Evolutionary conservation across 1,140 invertebrate species (phyloP), one percentile per base, ranked within the genome.

Genomic region (Zaprionus vittiger): DNA sequence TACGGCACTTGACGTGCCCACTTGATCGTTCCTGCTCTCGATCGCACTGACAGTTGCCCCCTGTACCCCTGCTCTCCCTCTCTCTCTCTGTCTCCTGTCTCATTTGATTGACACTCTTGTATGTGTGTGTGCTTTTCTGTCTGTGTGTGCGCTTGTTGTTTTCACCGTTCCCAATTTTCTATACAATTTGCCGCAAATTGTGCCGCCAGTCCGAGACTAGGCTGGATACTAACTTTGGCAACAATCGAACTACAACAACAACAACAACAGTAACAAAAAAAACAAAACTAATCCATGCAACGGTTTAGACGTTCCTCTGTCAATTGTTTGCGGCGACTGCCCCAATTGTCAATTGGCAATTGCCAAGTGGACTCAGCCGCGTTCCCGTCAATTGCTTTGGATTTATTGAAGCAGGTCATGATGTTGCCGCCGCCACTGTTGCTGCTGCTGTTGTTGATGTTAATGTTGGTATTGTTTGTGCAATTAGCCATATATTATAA

Each of bases 401-500:
- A 86, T 75, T 69, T 72, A 89, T 73, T 87, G 68, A 81, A 84
- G 85, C 85, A 87, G 84, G 84, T 87, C 83, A 89, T 75, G 74
- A 62, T 59, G 65, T 59, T 59, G 49, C 41, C 41, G 28, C 28
- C 24, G 54, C 15, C 37, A 5, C 37, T 54, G 54, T 44, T 57
- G 14, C 11, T 44, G 24, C 44, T 37, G 47, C 12, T 44, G 52
- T 28, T 64, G 56, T 34, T 34, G 31, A 34, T 34, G 31, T 34
- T 34, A 34, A 34, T 20, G 34, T 41, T 41, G 38, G 57, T 54
- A 79, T 84, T 81, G 63, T 84, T 74, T 84, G 78, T 79, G 67
- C 71, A 75, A 63, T 72, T 77, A 73, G 59, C 62, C 49, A 75
- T 59, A 59, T 59, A 70, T 63, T 74, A 69, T 69, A 67, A 38